These are phyloP conservation scores for Lithophane socia DNA, from an alignment of 2,888 invertebrate genomes.

Conservation along the genomic window DNA sequence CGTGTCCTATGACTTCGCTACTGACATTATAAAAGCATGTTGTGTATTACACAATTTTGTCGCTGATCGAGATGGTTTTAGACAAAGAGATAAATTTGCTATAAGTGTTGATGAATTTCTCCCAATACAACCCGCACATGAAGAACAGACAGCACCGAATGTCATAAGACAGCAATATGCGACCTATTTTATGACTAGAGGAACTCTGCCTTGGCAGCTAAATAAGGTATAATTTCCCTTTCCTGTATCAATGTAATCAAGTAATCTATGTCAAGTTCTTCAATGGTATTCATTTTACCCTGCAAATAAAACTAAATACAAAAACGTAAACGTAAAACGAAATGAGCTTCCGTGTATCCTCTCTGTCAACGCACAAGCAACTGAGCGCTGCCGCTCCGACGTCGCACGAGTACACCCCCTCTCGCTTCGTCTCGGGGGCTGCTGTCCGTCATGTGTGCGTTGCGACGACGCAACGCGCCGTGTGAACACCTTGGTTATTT, in stretches of 20 bases:
- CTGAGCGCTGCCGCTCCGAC: slow-evolving; percentile 48
- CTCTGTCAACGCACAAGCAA: slow-evolving; percentile 51
- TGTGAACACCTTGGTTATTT: slow-evolving; percentile 42
- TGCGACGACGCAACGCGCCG: slow-evolving; percentile 26
- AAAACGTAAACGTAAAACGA: no score
- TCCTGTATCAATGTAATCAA: slow-evolving; percentile 48
- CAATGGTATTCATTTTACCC: no score
- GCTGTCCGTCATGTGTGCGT: slow-evolving; percentile 43
- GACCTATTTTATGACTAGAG: no score
- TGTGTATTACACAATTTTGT: neutral
- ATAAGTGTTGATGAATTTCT: neutral
- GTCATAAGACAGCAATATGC: no score
- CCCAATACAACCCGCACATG: neutral
- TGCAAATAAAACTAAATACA: no score
- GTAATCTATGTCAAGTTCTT: slow-evolving; percentile 9
- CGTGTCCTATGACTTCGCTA: slow-evolving; percentile 19
- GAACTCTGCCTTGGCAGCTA: neutral
- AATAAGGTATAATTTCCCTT: slow-evolving; percentile 26
- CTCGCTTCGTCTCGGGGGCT: slow-evolving; percentile 39
- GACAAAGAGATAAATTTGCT: neutral
- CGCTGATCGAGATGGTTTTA: neutral
- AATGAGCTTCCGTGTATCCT: slow-evolving; percentile 33
- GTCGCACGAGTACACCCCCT: no score
- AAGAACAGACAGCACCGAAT: no score
- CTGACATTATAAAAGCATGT: no score